phyloP scores from a whole-genome alignment of 2,888 invertebrate species.

The Hydriomena furcata region DNA sequence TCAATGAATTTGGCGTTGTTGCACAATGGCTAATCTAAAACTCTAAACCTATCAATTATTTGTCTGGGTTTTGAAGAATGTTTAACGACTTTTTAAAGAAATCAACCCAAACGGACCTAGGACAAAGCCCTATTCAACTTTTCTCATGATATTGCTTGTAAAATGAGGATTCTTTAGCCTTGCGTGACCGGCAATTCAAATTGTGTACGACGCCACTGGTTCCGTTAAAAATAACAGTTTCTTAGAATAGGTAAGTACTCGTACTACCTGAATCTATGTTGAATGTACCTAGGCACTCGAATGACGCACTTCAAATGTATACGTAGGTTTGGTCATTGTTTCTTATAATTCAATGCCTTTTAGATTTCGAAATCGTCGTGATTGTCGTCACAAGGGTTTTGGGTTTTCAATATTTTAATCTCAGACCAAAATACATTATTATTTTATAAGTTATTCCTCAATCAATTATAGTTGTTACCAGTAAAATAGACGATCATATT shows the following conservation, averaged over 20 bases:
- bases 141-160: constrained; percentile 8
- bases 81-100: not conserved
- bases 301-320: too few species aligned
- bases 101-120: too few species aligned
- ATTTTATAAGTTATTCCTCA: too few species aligned
- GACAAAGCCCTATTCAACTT: constrained; percentile 1
- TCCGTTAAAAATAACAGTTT: constrained; percentile 38
- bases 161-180: constrained; percentile 27
- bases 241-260: constrained; percentile 7
- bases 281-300: constrained; percentile 1
- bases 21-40: too few species aligned
- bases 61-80: not conserved
- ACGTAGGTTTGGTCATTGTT: too few species aligned
- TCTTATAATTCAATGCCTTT: too few species aligned
- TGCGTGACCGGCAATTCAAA: constrained; percentile 36
- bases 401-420: too few species aligned
- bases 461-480: constrained; percentile 4
- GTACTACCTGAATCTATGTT: not conserved
- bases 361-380: too few species aligned
- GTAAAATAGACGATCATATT: not conserved
- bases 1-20: too few species aligned
- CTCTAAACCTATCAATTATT: too few species aligned
- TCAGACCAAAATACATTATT: not conserved
- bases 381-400: too few species aligned
- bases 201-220: constrained; percentile 26